phyloP scores from a whole-genome alignment of 2,888 invertebrate genomes.

The Oxycera nigricornis region DNA sequence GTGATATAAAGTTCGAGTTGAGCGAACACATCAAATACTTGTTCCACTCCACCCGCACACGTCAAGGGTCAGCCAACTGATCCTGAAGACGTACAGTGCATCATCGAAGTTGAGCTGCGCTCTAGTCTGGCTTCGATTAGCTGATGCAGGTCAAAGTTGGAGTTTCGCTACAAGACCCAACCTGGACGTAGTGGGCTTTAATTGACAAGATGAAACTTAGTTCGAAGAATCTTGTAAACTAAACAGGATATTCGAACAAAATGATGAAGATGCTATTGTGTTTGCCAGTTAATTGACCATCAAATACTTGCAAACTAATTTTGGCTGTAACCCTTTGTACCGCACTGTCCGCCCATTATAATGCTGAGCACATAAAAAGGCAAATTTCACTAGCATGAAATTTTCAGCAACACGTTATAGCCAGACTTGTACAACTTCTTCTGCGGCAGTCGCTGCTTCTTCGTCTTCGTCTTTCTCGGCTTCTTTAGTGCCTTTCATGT shows the following conservation, averaged over 20 bases:
- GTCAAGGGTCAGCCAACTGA: slow-evolving; percentile 16
- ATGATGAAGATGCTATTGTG: not conserved
- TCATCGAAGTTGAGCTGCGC: not conserved
- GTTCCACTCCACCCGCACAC: not conserved
- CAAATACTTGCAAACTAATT: not conserved
- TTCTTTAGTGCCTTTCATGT: slow-evolving; percentile 3
- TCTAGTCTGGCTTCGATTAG: not conserved
- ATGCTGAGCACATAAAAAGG: slow-evolving; percentile 13
- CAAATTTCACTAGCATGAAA: slow-evolving; percentile 18
- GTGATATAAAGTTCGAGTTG: slow-evolving; percentile 30
- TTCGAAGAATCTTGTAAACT: too few species aligned
- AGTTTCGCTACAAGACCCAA: too few species aligned
- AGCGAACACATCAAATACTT: slow-evolving; percentile 19
- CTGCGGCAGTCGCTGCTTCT: not conserved
- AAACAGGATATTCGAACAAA: too few species aligned
- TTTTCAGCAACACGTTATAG: slow-evolving; percentile 35
- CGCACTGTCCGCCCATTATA: not conserved
- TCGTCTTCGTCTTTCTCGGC: too few species aligned
- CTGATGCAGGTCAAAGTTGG: too few species aligned
- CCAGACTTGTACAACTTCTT: slow-evolving; percentile 15
- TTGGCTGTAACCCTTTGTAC: not conserved
- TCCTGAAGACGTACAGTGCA: not conserved
- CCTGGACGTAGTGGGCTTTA: too few species aligned
- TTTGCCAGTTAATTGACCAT: not conserved
- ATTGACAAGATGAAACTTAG: too few species aligned